phyloP scores from a whole-genome alignment of 2,797 vertebrate species.

The Acanthopagrus latus region DNA sequence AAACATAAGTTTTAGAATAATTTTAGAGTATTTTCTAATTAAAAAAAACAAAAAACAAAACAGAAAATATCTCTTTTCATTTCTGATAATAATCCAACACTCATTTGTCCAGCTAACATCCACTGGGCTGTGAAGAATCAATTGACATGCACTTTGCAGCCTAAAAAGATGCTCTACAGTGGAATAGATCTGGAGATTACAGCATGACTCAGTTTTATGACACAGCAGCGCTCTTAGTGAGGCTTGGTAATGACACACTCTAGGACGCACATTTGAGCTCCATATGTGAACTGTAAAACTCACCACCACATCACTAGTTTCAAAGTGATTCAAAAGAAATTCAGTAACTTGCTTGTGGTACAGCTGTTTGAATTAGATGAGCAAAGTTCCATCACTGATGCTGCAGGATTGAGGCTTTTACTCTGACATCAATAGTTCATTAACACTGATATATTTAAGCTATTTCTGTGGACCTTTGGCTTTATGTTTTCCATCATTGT shows the following conservation, averaged over 20 bases:
- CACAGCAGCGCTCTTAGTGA: not conserved
- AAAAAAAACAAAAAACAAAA: too few species aligned
- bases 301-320: not conserved
- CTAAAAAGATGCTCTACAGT: not conserved
- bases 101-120: not conserved
- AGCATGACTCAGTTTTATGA: constrained; percentile 9
- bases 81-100: not conserved
- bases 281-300: not conserved
- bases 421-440: not conserved
- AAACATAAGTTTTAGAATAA: not conserved
- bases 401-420: not conserved
- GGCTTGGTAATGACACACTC: not conserved
- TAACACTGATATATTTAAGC: not conserved
- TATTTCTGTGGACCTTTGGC: not conserved
- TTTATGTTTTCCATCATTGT: not conserved
- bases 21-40: not conserved
- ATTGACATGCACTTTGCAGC: not conserved
- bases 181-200: not conserved
- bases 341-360: not conserved
- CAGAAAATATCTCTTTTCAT: not conserved
- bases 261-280: not conserved
- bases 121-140: not conserved
- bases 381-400: not conserved
- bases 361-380: not conserved
- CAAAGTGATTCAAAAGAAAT: not conserved